Base-by-base conservation (phyloP, 2,113 vertebrate genomes). In the Semicossyphus pulcher region DNA sequence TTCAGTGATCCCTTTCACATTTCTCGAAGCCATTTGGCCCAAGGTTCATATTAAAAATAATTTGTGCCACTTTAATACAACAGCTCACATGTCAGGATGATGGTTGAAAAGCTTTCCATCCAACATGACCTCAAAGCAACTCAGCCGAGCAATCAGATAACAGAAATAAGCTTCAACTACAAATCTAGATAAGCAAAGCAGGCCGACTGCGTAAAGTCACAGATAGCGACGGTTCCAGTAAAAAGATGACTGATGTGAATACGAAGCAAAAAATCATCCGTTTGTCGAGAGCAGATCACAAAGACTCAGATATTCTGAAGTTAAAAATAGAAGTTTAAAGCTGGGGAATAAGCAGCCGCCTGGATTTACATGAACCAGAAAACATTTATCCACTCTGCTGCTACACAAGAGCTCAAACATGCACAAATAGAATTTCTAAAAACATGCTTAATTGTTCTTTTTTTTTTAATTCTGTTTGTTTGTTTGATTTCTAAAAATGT, bases 371-470 rank as follows among this genome's bases (percentile, higher is more conserved):
- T 4, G 29, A 11, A 52, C 10, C 29, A 65, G 36, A 29, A 28
- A 73, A 23, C n/a, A 32, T 58, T 32, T 37, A 59, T 48, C 18
- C 20, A 16, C 37, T 34, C 34, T 4, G 54, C 26, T 66, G 29
- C 3, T 3, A 48, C 42, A 4, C 14, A 0, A 21, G 16, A 62
- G 20, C 23, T 76, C 20, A 72, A 20, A 74, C 10, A 41, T 52
- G 53, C 57, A 66, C 56, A 69, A 26, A 83, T 68, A 25, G 0
- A 87, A 77, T 71, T 23, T 54, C 45, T 60, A 59, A 61, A 74
- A 71, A 58, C 11, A 20, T 4, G 14, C 12, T 25, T 72, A 65
- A 76, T 23, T 2, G 48, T 23, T 67, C 31, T 18, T 21, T 48
- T 54, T 21, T 48, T 54, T 64, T n/a, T n/a, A 48, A 44, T 63